phyloP scores from a whole-genome alignment of 2,113 vertebrate species.

The Aegotheles bennettii region DNA sequence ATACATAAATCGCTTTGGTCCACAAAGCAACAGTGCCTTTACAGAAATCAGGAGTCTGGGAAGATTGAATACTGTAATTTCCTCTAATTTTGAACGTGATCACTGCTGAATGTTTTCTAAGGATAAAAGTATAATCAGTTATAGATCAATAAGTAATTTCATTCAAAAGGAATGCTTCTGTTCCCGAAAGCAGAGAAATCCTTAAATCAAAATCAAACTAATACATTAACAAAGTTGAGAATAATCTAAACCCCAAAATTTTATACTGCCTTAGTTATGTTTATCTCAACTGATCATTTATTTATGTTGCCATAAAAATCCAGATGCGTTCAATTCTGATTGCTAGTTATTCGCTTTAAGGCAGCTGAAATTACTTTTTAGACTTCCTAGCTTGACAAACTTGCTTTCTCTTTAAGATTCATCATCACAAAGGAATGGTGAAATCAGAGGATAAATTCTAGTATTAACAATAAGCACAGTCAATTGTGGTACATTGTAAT shows the following conservation, averaged over 20 bases:
- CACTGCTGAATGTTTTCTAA: conserved; percentile 42
- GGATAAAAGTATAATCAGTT: conserved; percentile 63
- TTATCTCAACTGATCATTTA: conserved; percentile 68
- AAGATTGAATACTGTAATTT: neutral
- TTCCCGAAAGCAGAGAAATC: conserved; percentile 29
- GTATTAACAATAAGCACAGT: conserved; percentile 15
- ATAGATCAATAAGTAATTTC: conserved; percentile 72
- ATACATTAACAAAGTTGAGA: conserved; percentile 53
- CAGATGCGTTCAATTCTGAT: conserved; percentile 56
- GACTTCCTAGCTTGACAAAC: conserved; percentile 23
- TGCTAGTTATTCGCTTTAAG: conserved; percentile 58
- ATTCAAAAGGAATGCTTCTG: conserved; percentile 45
- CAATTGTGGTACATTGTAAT: neutral
- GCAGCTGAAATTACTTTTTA: conserved; percentile 51
- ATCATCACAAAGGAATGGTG: neutral
- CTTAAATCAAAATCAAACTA: conserved; percentile 56
- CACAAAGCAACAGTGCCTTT: neutral
- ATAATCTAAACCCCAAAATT: conserved; percentile 53
- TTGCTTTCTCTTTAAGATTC: conserved; percentile 50
- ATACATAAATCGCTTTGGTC: neutral
- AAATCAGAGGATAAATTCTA: neutral
- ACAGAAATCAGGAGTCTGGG: neutral
- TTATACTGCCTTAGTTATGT: conserved; percentile 26
- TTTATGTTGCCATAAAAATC: conserved; percentile 66
- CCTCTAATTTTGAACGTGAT: conserved; percentile 58